Evolutionary conservation across 2,113 vertebrate species (phyloP).

Genomic region (Protomyctophum bolini): DNA sequence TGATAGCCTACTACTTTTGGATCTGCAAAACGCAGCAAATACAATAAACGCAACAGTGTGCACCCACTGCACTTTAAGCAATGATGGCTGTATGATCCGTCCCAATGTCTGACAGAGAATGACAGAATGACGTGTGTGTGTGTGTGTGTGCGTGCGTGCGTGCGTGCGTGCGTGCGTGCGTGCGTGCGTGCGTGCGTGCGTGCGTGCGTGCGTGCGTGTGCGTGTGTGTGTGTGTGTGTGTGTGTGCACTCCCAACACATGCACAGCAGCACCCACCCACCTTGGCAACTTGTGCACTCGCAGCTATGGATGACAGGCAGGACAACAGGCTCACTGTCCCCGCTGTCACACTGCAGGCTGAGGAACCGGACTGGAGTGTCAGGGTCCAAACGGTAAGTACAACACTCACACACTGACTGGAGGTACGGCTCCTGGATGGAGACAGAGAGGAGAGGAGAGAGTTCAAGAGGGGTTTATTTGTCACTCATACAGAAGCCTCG

Average conservation of each 20-base stretch:
- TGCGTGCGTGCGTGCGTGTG: constrained; percentile 8
- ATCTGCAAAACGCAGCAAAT: no score
- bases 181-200: constrained; percentile 5
- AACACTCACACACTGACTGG: constrained; percentile 85
- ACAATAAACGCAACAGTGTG: no score
- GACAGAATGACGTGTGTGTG: not conserved
- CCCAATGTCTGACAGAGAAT: not conserved
- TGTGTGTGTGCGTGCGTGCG: not conserved
- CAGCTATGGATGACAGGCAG: constrained; percentile 89
- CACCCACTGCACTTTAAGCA: not conserved
- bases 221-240: not conserved
- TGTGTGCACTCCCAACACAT: constrained; percentile 1
- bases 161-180: not conserved
- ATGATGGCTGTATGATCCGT: not conserved
- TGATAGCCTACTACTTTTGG: no score
- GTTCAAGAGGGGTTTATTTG: no score
- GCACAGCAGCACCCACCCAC: constrained; percentile 61
- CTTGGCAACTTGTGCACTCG: constrained; percentile 88
- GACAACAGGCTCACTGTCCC: constrained; percentile 81
- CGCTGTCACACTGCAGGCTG: constrained; percentile 78
- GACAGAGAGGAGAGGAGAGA: not conserved
- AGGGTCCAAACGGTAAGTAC: constrained; percentile 87
- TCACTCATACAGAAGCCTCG: no score
- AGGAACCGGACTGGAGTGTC: constrained; percentile 84
- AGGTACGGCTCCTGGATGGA: constrained; percentile 86